These are phyloP conservation scores for Crotalus horridus DNA, from an alignment of 2,113 vertebrate genomes.

Conservation along the genomic window DNA sequence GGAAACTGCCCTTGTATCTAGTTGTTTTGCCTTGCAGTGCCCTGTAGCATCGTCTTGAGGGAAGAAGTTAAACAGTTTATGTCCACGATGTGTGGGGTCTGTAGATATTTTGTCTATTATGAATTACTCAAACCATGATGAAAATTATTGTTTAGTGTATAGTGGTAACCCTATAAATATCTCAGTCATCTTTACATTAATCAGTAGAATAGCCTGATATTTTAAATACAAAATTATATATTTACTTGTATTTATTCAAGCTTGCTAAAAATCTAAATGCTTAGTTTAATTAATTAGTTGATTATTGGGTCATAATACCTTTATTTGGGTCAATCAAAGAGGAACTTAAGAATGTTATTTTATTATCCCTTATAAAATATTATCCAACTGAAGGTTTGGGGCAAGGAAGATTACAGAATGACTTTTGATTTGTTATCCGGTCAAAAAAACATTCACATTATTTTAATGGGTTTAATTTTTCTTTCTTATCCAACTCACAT, in stretches of 20 bases:
- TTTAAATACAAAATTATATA: background rate
- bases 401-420: background rate
- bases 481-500: background rate
- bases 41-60: background rate
- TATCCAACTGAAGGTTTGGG: background rate
- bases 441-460: background rate
- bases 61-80: background rate
- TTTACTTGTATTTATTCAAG: background rate
- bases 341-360: background rate
- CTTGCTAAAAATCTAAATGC: background rate
- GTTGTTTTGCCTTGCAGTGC: background rate
- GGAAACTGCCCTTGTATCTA: background rate
- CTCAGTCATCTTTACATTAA: background rate
- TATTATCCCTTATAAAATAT: background rate
- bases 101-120: background rate
- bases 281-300: background rate
- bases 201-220: background rate
- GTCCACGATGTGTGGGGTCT: background rate
- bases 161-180: background rate
- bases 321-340: background rate
- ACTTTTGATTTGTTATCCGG: background rate
- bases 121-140: background rate
- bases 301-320: background rate
- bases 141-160: background rate
- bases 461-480: background rate